Evolutionary conservation across 2,797 vertebrate species (phyloP).

Genomic region (Acanthornis magna): DNA sequence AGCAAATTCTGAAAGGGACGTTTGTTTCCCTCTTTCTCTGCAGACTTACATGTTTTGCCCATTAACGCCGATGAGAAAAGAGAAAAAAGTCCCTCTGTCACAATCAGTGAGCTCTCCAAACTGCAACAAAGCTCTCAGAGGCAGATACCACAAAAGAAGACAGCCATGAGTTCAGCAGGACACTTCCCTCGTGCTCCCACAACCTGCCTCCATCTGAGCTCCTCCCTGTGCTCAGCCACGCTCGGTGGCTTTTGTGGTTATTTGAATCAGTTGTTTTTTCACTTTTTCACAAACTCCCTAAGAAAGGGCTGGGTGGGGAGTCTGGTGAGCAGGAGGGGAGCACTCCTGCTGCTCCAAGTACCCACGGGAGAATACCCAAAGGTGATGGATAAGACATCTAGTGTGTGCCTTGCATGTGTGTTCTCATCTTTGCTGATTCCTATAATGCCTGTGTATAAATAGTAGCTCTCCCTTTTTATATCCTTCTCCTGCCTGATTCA

Average conservation of each 20-base stretch:
- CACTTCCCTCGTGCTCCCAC: not conserved
- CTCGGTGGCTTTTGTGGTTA: not conserved
- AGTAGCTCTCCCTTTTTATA: slow-evolving; percentile 56
- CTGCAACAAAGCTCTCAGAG: not conserved
- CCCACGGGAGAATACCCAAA: not conserved
- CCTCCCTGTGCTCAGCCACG: accelerated
- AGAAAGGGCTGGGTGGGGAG: not conserved
- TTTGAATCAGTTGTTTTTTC: not conserved
- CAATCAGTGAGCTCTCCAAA: accelerated
- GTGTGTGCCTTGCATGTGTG: accelerated
- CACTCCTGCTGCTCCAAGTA: not conserved
- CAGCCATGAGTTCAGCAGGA: not conserved
- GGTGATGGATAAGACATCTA: accelerated
- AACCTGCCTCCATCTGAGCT: not conserved
- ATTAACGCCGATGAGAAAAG: not conserved
- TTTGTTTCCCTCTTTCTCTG: not conserved
- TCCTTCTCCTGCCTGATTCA: slow-evolving; percentile 35
- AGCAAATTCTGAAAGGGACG: not conserved
- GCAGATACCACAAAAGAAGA: not conserved
- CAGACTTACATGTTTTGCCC: not conserved
- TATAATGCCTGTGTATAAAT: not conserved
- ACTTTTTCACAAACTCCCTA: not conserved
- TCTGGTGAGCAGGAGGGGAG: not conserved
- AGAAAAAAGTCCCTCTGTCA: not conserved
- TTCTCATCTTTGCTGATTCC: not conserved